phyloP scores from a whole-genome alignment of 2,797 vertebrate genomes.

The Denticeps clupeoides region DNA sequence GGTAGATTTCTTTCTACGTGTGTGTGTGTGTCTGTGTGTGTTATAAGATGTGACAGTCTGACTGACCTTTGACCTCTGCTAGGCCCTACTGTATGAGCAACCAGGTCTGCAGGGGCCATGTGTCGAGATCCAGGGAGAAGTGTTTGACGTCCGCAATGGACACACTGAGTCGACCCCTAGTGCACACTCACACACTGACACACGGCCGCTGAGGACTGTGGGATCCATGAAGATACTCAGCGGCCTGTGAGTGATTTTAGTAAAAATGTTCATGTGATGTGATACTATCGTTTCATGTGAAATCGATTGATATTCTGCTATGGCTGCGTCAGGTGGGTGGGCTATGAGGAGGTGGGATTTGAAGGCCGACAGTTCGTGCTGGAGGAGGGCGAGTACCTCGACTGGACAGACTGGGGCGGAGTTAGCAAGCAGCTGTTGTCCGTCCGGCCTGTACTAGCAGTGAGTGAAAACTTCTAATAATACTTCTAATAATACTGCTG shows the following conservation, averaged over 20 bases:
- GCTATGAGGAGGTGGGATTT: conserved; percentile 74
- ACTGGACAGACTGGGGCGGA: conserved; percentile 78
- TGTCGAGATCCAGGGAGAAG: conserved; percentile 67
- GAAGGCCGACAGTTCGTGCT: conserved; percentile 82
- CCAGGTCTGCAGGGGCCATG: conserved; percentile 70
- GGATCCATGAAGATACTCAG: conserved; percentile 79
- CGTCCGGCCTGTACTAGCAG: conserved; percentile 66
- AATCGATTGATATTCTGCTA: too few species aligned
- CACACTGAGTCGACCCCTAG: conserved; percentile 23
- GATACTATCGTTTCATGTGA: too few species aligned
- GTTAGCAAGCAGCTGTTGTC: conserved; percentile 64
- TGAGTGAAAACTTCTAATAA: conserved; percentile 61
- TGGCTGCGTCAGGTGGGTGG: conserved; percentile 71
- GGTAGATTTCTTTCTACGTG: conserved; percentile 47
- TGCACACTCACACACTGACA: conserved; percentile 9
- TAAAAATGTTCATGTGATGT: too few species aligned
- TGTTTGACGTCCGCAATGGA: conserved; percentile 48
- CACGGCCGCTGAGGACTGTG: conserved; percentile 43
- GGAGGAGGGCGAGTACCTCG: conserved; percentile 82
- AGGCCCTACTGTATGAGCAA: conserved; percentile 79
- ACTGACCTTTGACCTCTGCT: conserved; percentile 3
- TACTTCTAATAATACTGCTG: too few species aligned
- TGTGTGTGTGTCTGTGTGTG: not conserved
- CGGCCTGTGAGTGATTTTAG: conserved; percentile 85
- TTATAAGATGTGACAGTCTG: not conserved